Evolutionary conservation across 1,140 invertebrate species (phyloP).

Genomic region (Ceratina australensis): DNA sequence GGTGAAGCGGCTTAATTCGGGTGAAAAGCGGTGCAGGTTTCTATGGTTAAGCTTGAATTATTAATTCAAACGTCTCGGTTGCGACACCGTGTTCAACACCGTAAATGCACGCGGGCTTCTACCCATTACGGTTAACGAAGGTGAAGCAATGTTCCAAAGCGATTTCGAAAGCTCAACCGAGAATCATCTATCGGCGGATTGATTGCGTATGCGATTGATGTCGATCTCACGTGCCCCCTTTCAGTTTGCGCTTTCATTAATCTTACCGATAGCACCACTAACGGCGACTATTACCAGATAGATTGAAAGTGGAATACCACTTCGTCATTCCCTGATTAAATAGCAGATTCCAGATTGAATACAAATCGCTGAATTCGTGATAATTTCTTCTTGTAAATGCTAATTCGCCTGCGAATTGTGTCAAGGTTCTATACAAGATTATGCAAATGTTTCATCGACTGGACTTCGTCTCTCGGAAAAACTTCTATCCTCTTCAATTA

Average conservation of each 20-base stretch:
- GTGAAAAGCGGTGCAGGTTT: neutral
- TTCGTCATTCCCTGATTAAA: too few species aligned
- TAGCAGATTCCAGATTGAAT: too few species aligned
- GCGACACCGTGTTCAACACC: neutral
- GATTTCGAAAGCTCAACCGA: constrained; percentile 34
- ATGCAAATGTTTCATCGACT: too few species aligned
- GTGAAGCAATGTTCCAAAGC: constrained; percentile 17
- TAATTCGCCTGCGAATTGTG: too few species aligned
- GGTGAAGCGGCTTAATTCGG: too few species aligned
- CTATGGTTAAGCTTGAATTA: neutral
- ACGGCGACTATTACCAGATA: neutral
- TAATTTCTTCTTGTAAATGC: too few species aligned
- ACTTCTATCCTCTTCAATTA: too few species aligned
- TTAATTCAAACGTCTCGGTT: constrained; percentile 6
- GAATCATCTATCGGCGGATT: constrained; percentile 2
- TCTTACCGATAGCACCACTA: neutral
- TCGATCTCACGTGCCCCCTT: neutral
- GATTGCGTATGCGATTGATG: neutral
- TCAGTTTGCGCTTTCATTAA: neutral
- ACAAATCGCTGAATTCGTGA: too few species aligned
- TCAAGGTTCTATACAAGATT: too few species aligned
- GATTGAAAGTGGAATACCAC: neutral
- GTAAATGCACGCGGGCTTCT: neutral
- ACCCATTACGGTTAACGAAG: constrained; percentile 43
- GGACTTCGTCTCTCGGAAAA: too few species aligned